Base-by-base conservation (phyloP, 2,888 invertebrate genomes). In the Theretra japonica region DNA sequence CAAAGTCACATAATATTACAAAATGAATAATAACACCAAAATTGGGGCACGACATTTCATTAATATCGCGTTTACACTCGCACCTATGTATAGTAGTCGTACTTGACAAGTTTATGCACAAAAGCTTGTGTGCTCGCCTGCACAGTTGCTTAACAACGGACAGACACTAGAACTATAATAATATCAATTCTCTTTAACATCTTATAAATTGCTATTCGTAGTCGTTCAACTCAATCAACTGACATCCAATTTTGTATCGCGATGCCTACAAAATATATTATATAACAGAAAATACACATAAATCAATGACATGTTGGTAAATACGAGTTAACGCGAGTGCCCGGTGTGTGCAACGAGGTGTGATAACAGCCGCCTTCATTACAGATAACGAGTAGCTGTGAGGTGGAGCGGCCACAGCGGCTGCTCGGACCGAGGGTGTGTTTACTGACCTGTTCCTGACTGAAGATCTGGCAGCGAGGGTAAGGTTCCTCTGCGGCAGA, bases 381-480 rank as follows among this genome's bases (percentile, higher is more conserved):
- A 30, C 15, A 23, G 30, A 30, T 21, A 30, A 30, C 30, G 11
- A 21, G 0, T 23, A 21, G 50, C 19, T 6, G 41, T n/a, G 8
- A 62, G n/a, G 5, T 15, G 25, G 48, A 11, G 28, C 28, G 28
- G 28, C 28, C 19, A 17, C 41, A 62, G 53, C 4, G 15, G 19
- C 25, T 59, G 30, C 28, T 53, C 59, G 60, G 23, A 28, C 8
- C 6, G 62, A 70, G 70, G 70, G 60, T 70, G 65, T 71, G 62
- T 33, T 23, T 56, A 90, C 92, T 91, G 83, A 94, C 94, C 94
- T 94, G 89, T 94, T 94, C 83, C 94, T 87, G 74, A 94, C 88
- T 60, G 93, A 89, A 76, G 91, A 87, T 73, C 94, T 87, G 77
- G 91, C 87, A 62, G 94, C 88, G 72, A 94, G 92, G 82, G 94